Evolutionary conservation across 2,113 vertebrate species (phyloP).

Genomic region (Neoarius graeffei): DNA sequence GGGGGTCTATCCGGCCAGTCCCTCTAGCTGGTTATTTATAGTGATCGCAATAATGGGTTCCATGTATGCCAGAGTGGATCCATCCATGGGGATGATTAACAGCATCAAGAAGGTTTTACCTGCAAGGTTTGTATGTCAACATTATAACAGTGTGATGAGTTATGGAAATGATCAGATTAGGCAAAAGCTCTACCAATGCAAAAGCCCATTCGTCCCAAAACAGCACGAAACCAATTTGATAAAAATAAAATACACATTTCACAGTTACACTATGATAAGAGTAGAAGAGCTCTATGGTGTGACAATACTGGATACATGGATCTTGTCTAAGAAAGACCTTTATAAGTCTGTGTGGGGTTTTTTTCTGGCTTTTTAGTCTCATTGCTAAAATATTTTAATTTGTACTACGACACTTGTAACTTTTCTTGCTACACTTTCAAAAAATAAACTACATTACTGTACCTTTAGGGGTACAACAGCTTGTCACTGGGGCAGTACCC

Average conservation of each 20-base stretch:
- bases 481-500: too few relatives aligned
- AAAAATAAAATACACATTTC: background rate
- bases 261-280: background rate
- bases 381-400: background rate
- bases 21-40: slow-evolving; percentile 89
- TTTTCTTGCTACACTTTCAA: background rate
- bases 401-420: background rate
- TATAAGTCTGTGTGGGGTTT: background rate
- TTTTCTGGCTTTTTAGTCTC: background rate
- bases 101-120: slow-evolving; percentile 80
- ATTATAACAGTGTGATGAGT: background rate
- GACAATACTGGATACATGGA: background rate
- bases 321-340: background rate
- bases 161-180: background rate
- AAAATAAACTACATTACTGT: too few relatives aligned
- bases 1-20: slow-evolving; percentile 93
- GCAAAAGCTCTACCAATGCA: background rate
- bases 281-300: background rate
- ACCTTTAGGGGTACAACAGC: too few relatives aligned
- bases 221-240: background rate
- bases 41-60: slow-evolving; percentile 84
- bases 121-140: slow-evolving; percentile 71
- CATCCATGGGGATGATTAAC: slow-evolving; percentile 83
- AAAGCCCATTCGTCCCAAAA: background rate
- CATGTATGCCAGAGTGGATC: slow-evolving; percentile 81